phyloP scores from a whole-genome alignment of 1,140 invertebrate genomes.

The Brachionus paranguensis region DNA sequence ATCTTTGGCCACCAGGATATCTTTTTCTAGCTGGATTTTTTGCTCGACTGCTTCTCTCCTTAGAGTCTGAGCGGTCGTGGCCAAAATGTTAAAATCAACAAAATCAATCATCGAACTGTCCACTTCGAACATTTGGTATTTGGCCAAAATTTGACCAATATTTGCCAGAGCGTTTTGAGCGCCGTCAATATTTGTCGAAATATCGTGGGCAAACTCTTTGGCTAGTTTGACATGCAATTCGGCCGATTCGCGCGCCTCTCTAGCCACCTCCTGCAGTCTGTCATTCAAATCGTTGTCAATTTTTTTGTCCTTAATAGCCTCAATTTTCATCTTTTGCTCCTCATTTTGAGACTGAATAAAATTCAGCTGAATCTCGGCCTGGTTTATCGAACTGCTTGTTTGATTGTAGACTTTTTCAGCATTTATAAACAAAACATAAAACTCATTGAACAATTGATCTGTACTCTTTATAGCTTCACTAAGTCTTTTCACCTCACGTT shows the following conservation, averaged over 20 bases:
- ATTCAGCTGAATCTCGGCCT: conserved; percentile 20
- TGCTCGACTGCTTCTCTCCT: not conserved
- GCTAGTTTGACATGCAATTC: not conserved
- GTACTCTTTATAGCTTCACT: not conserved
- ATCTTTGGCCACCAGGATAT: not conserved
- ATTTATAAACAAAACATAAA: not conserved
- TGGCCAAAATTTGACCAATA: not conserved
- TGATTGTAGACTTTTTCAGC: conserved; percentile 17
- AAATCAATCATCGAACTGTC: not conserved
- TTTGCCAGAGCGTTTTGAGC: not conserved
- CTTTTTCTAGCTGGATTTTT: not conserved
- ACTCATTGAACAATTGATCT: conserved; percentile 18
- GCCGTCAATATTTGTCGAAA: not conserved
- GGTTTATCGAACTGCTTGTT: not conserved
- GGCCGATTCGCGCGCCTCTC: conserved; percentile 1
- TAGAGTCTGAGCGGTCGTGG: not conserved
- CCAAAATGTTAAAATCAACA: not conserved
- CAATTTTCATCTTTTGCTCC: not conserved
- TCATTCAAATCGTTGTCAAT: not conserved
- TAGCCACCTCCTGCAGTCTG: conserved; percentile 1
- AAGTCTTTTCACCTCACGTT: not conserved
- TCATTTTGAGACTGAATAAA: not conserved
- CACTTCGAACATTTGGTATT: not conserved
- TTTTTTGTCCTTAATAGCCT: not conserved
- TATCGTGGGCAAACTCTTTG: not conserved